Percentiles rank a stretch among this genome's conserved stretches.
Conservation (phyloP, 2,797 vertebrate genomes). For the Apogon hyalosoma region DNA sequence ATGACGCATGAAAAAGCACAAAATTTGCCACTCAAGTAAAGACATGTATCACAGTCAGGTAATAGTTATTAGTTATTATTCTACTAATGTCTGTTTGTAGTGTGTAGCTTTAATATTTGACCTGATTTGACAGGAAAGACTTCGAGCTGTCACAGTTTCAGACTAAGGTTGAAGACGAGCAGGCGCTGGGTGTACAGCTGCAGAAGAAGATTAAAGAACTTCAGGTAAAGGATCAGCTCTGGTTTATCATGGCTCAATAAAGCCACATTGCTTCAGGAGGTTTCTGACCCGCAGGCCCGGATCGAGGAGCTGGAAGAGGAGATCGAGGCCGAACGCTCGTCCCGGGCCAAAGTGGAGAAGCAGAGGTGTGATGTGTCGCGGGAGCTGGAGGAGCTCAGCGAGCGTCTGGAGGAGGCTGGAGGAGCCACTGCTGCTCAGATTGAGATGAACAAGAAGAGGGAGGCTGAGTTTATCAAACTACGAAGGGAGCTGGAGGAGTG, state of each 20-base stretch:
- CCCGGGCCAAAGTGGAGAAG: slow-evolving; percentile 83
- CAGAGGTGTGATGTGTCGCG: slow-evolving; percentile 77
- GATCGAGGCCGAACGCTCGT: slow-evolving; percentile 78
- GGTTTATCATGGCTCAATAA: background rate
- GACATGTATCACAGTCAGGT: too few species aligned
- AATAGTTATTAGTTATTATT: too few species aligned
- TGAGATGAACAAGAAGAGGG: slow-evolving; percentile 87
- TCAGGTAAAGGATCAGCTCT: slow-evolving; percentile 70
- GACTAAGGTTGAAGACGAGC: slow-evolving; percentile 86
- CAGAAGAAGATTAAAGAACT: slow-evolving; percentile 83
- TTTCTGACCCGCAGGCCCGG: slow-evolving; percentile 71
- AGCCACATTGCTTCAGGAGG: background rate
- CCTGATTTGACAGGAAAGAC: slow-evolving; percentile 81
- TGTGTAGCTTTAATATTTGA: background rate
- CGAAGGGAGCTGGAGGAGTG: slow-evolving; percentile 85
- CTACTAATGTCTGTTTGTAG: background rate
- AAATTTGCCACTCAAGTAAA: too few species aligned
- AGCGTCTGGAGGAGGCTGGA: slow-evolving; percentile 84
- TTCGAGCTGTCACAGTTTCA: slow-evolving; percentile 84
- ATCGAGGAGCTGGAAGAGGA: slow-evolving; percentile 88
- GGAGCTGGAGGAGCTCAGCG: slow-evolving; percentile 88
- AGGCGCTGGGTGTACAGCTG: slow-evolving; percentile 63
- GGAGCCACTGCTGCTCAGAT: slow-evolving; percentile 81
- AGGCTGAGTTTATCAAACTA: slow-evolving; percentile 86
- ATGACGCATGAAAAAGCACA: too few species aligned